phyloP scores from a whole-genome alignment of 1,140 invertebrate genomes.

The Rhagoletis zephyria region DNA sequence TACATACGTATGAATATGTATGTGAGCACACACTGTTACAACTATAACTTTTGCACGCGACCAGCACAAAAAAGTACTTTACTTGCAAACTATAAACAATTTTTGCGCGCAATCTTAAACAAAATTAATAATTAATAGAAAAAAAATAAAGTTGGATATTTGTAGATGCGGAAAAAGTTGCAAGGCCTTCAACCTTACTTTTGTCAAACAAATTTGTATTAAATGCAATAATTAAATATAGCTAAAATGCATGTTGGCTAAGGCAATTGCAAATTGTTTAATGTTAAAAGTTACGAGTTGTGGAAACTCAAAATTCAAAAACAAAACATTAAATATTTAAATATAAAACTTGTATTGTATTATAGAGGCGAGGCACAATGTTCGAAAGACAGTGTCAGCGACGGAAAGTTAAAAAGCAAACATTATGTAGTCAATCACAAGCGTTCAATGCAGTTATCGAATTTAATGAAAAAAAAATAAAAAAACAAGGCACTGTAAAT shows the following conservation, averaged over 20 bases:
- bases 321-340: background rate
- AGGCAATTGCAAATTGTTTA: background rate
- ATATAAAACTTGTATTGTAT: background rate
- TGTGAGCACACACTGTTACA: background rate
- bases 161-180: conserved; percentile 13
- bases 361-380: conserved; percentile 9
- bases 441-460: conserved; percentile 68
- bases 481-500: conserved; percentile 63
- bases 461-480: conserved; percentile 5
- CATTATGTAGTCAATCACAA: conserved; percentile 69
- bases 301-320: background rate
- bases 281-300: background rate
- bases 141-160: conserved; percentile 34
- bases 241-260: background rate
- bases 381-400: background rate
- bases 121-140: background rate
- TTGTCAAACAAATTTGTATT: conserved; percentile 19
- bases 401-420: conserved; percentile 62
- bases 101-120: conserved; percentile 42
- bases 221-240: conserved; percentile 48
- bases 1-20: too few species aligned
- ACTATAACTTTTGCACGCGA: background rate
- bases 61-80: conserved; percentile 33
- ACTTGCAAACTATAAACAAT: conserved; percentile 38
- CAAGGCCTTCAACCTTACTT: background rate